Evolutionary conservation across 2,888 invertebrate genomes (phyloP).

Genomic region (Acanthosepion pharaonis): DNA sequence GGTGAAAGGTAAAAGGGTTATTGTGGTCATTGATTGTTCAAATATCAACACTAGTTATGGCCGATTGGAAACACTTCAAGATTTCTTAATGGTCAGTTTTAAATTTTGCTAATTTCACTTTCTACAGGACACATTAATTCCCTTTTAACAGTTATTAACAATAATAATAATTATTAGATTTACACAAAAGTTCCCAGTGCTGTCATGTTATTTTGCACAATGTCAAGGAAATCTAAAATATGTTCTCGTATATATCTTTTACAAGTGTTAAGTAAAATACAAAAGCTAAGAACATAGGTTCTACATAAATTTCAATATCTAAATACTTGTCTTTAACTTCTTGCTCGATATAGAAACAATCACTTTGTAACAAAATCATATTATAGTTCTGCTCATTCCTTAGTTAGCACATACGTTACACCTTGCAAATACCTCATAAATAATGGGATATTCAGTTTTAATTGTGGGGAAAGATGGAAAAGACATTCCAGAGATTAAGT

Average conservation of each 20-base stretch:
- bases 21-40: constrained; percentile 72
- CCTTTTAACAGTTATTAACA: neutral
- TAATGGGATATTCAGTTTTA: too few relatives aligned
- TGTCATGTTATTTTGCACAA: neutral
- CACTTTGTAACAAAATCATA: too few relatives aligned
- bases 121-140: neutral
- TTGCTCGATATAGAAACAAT: too few relatives aligned
- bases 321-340: neutral
- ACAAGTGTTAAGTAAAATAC: too few relatives aligned
- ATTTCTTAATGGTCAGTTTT: constrained; percentile 69
- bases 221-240: neutral
- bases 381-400: too few relatives aligned
- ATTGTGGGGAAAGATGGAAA: too few relatives aligned
- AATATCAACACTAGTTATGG: constrained; percentile 74
- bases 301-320: neutral
- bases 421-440: too few relatives aligned
- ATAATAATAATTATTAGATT: neutral
- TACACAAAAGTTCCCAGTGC: neutral
- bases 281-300: too few relatives aligned
- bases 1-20: constrained; percentile 70
- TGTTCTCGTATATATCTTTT: too few relatives aligned
- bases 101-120: constrained; percentile 47
- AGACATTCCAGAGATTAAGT: too few relatives aligned
- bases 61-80: constrained; percentile 70
- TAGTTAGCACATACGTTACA: too few relatives aligned